Evolutionary conservation across 2,797 vertebrate species (phyloP).

Genomic region (Champsocephalus esox): DNA sequence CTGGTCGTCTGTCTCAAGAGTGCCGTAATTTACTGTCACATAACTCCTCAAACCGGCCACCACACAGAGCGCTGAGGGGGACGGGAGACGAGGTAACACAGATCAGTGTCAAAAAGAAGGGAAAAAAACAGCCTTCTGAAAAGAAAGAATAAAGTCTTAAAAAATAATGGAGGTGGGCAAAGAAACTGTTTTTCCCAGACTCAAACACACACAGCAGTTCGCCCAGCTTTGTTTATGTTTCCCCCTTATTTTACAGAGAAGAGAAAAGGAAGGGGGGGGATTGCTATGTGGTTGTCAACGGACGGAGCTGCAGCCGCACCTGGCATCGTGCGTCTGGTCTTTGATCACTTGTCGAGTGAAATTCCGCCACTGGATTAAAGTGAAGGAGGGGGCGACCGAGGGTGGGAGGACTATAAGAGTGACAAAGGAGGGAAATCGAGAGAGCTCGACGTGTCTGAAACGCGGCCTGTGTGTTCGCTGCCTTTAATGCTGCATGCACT

Average conservation of each 20-base stretch:
- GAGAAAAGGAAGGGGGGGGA: conserved; percentile 43
- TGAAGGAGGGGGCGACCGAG: conserved; percentile 65
- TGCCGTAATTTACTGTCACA: conserved; percentile 84
- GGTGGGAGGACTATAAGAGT: conserved; percentile 60
- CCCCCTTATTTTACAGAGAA: conserved; percentile 43
- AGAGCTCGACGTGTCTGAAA: conserved; percentile 61
- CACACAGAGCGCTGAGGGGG: conserved; percentile 73
- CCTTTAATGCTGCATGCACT: conserved; percentile 53
- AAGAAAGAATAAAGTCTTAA: conserved; percentile 65
- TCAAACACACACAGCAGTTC: conserved; percentile 79
- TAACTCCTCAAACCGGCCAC: conserved; percentile 80
- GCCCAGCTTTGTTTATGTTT: conserved; percentile 74
- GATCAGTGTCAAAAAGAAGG: conserved; percentile 66
- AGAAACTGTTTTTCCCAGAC: conserved; percentile 67
- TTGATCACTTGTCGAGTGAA: conserved; percentile 86
- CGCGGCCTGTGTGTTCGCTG: conserved; percentile 48
- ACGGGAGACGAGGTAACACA: conserved; percentile 62
- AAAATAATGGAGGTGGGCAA: conserved; percentile 73
- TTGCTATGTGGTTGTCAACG: conserved; percentile 78
- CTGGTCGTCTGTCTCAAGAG: conserved; percentile 81
- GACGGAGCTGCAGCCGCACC: conserved; percentile 80
- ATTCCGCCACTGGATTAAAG: conserved; percentile 84
- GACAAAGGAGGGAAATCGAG: conserved; percentile 56
- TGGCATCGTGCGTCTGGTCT: conserved; percentile 76
- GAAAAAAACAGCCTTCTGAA: conserved; percentile 39